Conservation (phyloP, 2,113 vertebrate species). For the Tachysurus fulvidraco region DNA sequence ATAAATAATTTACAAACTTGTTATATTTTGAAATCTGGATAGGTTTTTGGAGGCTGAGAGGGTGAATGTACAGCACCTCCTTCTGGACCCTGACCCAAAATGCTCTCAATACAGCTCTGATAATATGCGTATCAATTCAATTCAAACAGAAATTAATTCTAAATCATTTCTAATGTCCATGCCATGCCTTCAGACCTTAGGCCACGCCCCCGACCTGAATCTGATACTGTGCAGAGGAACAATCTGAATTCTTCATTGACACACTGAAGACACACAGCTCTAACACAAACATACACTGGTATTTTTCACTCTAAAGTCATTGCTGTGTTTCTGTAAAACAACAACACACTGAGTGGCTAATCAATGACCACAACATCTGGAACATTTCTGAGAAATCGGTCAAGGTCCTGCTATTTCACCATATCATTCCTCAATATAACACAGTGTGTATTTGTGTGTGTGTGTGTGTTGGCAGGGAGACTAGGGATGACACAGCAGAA, state of each 20-base stretch:
- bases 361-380: background rate
- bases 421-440: background rate
- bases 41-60: background rate
- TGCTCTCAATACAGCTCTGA: background rate
- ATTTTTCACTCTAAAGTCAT: background rate
- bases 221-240: background rate
- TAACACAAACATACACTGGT: too few relatives aligned
- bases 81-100: background rate
- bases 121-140: background rate
- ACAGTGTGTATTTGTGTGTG: background rate
- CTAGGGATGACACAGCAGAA: slow-evolving; percentile 11
- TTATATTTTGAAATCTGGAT: background rate
- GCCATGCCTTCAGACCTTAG: background rate
- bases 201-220: background rate
- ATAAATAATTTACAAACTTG: background rate
- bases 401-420: slow-evolving; percentile 18
- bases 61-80: background rate
- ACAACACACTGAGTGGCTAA: background rate
- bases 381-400: background rate
- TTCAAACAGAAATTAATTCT: background rate
- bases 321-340: background rate
- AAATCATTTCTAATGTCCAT: background rate
- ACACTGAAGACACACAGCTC: too few relatives aligned
- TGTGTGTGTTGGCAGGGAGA: background rate
- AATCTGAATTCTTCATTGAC: background rate